phyloP scores from a whole-genome alignment of 2,888 invertebrate genomes.

The Parnassius glacialis region DNA sequence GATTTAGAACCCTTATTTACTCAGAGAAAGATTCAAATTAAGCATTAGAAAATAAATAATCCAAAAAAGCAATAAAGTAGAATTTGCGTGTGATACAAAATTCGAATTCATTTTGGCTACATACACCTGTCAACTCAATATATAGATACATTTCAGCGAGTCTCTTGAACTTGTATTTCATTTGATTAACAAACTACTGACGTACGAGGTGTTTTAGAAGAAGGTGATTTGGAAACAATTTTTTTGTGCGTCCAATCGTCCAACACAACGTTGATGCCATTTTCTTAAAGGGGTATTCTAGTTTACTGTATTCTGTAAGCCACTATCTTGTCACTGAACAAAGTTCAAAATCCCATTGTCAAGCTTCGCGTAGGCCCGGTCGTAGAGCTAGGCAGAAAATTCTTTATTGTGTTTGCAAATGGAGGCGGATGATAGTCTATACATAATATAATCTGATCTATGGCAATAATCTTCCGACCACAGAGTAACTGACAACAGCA shows the following conservation, averaged over 20 bases:
- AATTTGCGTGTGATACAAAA: too few species aligned
- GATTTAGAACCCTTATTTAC: too few species aligned
- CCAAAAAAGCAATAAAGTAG: too few species aligned
- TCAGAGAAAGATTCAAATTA: too few species aligned
- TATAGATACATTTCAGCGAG: too few species aligned
- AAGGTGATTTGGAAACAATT: not conserved
- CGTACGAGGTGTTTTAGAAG: not conserved
- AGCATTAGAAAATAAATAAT: too few species aligned
- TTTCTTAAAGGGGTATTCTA: not conserved
- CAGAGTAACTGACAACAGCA: not conserved
- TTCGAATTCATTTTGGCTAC: too few species aligned
- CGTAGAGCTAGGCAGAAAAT: constrained; percentile 5
- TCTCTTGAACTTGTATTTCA: not conserved
- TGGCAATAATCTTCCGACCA: not conserved
- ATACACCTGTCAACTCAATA: too few species aligned
- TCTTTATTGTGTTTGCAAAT: constrained; percentile 20
- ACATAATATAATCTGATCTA: constrained; percentile 11
- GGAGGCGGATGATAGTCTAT: constrained; percentile 13
- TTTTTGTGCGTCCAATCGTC: not conserved
- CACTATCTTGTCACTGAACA: constrained; percentile 2
- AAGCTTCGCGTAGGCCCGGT: not conserved
- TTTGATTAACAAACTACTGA: not conserved
- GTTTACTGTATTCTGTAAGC: constrained; percentile 1
- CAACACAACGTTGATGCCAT: not conserved
- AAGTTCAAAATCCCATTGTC: not conserved